Conservation (phyloP, 92 coral and sea anemone genomes). For the Epizoanthus rinbou region DNA sequence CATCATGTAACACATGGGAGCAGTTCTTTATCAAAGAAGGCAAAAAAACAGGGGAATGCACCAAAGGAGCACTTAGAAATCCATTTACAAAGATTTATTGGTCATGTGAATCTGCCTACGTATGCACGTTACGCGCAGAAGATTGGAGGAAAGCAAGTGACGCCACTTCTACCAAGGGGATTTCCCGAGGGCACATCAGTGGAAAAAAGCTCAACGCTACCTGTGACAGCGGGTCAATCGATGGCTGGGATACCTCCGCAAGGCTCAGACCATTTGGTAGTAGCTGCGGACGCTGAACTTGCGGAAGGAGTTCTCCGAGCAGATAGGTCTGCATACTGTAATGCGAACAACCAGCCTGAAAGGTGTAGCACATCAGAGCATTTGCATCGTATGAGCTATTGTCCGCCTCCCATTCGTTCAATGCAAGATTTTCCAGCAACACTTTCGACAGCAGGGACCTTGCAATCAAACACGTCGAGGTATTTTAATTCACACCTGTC, state of each 20-base stretch:
- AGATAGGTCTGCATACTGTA: background rate
- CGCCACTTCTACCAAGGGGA: background rate
- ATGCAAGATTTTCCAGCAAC: background rate
- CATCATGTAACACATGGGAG: background rate
- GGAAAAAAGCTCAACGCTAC: background rate
- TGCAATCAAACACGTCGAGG: slow-evolving; percentile 13
- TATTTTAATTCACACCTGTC: too few species aligned
- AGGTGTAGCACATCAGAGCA: background rate
- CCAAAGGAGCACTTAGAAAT: slow-evolving; percentile 10
- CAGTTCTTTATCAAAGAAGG: background rate
- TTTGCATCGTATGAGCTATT: background rate
- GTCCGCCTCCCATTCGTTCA: background rate
- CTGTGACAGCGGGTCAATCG: background rate
- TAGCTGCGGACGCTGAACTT: slow-evolving; percentile 9
- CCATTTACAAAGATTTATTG: slow-evolving; percentile 32
- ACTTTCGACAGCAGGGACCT: background rate
- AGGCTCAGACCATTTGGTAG: slow-evolving; percentile 4
- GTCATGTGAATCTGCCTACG: slow-evolving; percentile 14
- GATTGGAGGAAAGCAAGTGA: slow-evolving; percentile 16
- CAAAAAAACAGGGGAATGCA: background rate
- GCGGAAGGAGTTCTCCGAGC: slow-evolving; percentile 14
- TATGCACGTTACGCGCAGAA: slow-evolving; percentile 16
- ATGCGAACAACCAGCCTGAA: background rate
- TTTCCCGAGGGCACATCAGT: background rate
- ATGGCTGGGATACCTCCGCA: background rate